phyloP scores from a whole-genome alignment of 2,797 vertebrate genomes.

The Acrossocheilus wenchowensis region DNA sequence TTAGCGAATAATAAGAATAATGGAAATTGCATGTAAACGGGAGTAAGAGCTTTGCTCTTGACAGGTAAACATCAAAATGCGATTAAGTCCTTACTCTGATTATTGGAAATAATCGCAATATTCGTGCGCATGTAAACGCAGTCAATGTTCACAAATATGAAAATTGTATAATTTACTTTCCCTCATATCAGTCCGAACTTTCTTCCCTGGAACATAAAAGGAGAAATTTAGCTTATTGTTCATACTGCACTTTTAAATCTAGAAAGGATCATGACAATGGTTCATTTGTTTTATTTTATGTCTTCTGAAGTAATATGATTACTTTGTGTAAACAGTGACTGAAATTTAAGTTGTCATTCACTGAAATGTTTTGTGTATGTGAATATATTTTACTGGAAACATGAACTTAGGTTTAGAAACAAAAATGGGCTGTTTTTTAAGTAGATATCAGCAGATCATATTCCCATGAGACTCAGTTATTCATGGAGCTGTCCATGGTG shows the following conservation, averaged over 20 bases:
- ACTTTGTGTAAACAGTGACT: neutral
- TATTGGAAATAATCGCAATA: no score
- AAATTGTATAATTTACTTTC: neutral
- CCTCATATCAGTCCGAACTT: neutral
- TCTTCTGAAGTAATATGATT: neutral
- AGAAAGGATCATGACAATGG: neutral
- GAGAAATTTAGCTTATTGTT: neutral
- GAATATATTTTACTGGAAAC: neutral
- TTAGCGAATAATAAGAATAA: no score
- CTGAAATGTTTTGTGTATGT: neutral
- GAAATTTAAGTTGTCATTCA: neutral
- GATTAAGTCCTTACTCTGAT: no score
- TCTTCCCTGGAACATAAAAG: neutral
- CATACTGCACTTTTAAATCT: neutral
- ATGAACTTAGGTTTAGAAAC: neutral
- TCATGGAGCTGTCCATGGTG: neutral
- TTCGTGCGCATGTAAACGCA: no score
- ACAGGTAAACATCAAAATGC: no score
- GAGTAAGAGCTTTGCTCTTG: no score
- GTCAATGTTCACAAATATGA: neutral
- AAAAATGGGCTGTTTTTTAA: neutral
- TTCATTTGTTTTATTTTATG: neutral
- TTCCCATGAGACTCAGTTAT: neutral
- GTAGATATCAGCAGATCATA: neutral
- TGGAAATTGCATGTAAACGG: no score